Evolutionary conservation across 2,797 vertebrate species (phyloP), one percentile per base, ranked within the genome.

Genomic region (Amniataba percoides): DNA sequence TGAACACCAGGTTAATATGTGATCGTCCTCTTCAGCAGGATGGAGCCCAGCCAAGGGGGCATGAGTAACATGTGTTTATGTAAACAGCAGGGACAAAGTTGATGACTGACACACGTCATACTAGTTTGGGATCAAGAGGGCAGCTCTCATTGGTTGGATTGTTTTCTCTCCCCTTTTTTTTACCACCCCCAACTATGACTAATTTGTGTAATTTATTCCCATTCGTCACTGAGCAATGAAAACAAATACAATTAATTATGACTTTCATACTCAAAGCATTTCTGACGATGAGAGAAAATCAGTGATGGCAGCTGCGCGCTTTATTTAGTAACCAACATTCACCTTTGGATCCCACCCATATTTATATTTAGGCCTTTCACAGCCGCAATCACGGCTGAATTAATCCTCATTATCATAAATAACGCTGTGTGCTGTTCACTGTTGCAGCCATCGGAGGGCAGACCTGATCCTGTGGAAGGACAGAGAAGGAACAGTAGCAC

Each of bases 31-130:
- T 71, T 75, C 81, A 77, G 74, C 63, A 71, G 78, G 62, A 77
- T 69, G 39, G 72, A 64, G 57, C 52, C 74, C 45, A 39, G 72
- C 61, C 45, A 58, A 58, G 65, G 74, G 83, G 71, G 57, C 56
- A 76, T 76, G 82, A 84, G 72, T 68, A 75, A 73, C 63, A 34
- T 67, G 67, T 83, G 78, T 89, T 88, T 93, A 79, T 84, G 83
- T 85, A 89, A 90, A 92, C 82, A 90, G 71, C 16, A 72, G 86
- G 89, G 89, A 68, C 91, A 93, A 92, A 87, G 90, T 92, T 91
- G 82, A 87, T 83, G 43, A 72, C 51, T 65, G 80, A 64, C 77
- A 88, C 59, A 27, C 40, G 67, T 89, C 74, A 84, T 82, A 49
- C 62, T 62, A 2, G 25, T 51, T 59, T 71, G 67, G 62, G 63